phyloP scores from a whole-genome alignment of 2,888 invertebrate genomes.

The Morpho helenor region DNA sequence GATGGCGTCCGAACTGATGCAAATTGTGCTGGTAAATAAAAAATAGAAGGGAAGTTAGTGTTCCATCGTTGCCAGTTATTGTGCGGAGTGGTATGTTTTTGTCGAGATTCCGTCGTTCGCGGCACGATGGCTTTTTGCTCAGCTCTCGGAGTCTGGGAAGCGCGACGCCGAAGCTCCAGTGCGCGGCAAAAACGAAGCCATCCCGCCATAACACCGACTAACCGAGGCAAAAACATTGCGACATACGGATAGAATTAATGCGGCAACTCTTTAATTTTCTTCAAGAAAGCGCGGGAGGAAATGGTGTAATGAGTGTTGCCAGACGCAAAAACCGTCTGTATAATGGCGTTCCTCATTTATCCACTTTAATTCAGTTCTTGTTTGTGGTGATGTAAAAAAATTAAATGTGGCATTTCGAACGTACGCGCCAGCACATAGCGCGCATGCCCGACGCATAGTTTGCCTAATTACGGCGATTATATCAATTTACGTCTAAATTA shows the following conservation, averaged over 20 bases:
- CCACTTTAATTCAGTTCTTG: slow-evolving; percentile 49
- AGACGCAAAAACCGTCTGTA: slow-evolving; percentile 66
- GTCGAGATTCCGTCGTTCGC: slow-evolving; percentile 40
- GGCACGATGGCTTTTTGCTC: slow-evolving; percentile 50
- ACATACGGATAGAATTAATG: slow-evolving; percentile 75
- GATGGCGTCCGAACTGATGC: slow-evolving; percentile 46
- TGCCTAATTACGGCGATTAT: slow-evolving; percentile 15
- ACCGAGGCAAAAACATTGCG: slow-evolving; percentile 57
- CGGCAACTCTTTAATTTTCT: slow-evolving; percentile 75
- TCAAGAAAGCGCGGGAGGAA: slow-evolving; percentile 77
- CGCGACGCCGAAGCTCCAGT: slow-evolving; percentile 48
- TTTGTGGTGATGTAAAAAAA: slow-evolving; percentile 42
- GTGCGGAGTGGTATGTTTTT: slow-evolving; percentile 58
- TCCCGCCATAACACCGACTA: slow-evolving; percentile 60
- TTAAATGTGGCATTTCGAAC: slow-evolving; percentile 57
- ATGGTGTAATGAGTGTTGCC: slow-evolving; percentile 73
- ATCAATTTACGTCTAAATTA: slow-evolving; percentile 27
- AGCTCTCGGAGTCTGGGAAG: slow-evolving; percentile 61
- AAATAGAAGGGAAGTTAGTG: slow-evolving; percentile 71
- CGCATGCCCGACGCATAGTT: slow-evolving; percentile 9
- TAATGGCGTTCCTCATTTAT: slow-evolving; percentile 65
- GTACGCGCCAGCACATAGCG: slow-evolving; percentile 26
- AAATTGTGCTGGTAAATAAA: slow-evolving; percentile 62
- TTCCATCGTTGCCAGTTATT: slow-evolving; percentile 75
- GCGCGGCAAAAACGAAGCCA: slow-evolving; percentile 52